Evolutionary conservation across 2,797 vertebrate genomes (phyloP).

Genomic region (Tapera naevia): DNA sequence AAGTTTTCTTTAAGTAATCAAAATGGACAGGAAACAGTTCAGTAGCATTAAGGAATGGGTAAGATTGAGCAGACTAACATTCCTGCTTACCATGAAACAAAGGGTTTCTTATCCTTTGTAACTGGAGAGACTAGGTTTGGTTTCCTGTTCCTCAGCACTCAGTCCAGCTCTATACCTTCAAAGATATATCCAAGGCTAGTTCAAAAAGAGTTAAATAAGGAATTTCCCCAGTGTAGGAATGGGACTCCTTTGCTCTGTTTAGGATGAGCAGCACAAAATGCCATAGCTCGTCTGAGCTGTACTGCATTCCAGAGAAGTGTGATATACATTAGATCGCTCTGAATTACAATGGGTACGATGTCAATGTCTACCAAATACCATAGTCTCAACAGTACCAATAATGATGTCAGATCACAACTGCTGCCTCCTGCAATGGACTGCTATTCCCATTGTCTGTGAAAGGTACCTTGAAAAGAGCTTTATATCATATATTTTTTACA

Average conservation of each 20-base stretch:
- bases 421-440: background rate
- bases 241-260: background rate
- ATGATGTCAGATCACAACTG: background rate
- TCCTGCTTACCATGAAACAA: background rate
- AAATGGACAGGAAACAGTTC: background rate
- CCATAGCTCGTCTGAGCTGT: background rate
- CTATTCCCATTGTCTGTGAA: background rate
- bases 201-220: background rate
- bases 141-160: background rate
- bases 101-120: background rate
- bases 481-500: background rate
- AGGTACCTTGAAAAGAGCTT: background rate
- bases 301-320: background rate
- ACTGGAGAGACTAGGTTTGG: background rate
- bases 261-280: background rate
- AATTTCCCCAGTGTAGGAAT: background rate
- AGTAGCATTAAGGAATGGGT: accelerated
- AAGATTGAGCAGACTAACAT: background rate
- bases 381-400: background rate
- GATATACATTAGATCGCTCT: background rate
- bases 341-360: background rate
- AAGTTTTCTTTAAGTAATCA: background rate
- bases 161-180: background rate
- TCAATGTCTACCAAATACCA: background rate
- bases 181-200: background rate